Percentiles rank a stretch among this genome's conserved stretches.
These are phyloP conservation scores for Euwallacea similis DNA, from an alignment of 1,140 invertebrate genomes.

Conservation along the genomic window DNA sequence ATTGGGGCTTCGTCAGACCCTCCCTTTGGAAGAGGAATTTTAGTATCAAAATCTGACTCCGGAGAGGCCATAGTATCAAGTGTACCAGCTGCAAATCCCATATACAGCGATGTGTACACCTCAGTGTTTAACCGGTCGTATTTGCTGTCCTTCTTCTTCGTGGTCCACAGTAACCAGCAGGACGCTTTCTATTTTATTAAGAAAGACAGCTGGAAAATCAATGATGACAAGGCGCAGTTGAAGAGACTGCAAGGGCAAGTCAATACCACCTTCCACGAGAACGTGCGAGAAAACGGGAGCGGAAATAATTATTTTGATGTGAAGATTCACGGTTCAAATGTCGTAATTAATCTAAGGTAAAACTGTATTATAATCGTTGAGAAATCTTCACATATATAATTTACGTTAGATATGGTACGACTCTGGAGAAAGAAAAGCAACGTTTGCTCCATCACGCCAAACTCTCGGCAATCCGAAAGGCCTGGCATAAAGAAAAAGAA, in stretches of 20 bases:
- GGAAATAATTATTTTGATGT: slow-evolving; percentile 75
- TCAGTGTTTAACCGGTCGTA: slow-evolving; percentile 91
- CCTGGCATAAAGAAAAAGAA: slow-evolving; percentile 89
- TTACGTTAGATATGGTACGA: slow-evolving; percentile 77
- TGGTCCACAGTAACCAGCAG: slow-evolving; percentile 69
- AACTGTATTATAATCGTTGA: too few relatives aligned
- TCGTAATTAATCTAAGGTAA: slow-evolving; percentile 74
- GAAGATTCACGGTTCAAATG: slow-evolving; percentile 81
- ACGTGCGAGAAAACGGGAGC: slow-evolving; percentile 67
- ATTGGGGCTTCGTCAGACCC: slow-evolving; percentile 78
- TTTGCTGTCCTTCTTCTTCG: slow-evolving; percentile 84
- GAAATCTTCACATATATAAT: neutral
- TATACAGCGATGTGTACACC: slow-evolving; percentile 89
- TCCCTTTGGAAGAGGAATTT: slow-evolving; percentile 84
- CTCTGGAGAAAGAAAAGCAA: slow-evolving; percentile 82
- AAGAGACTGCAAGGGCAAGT: slow-evolving; percentile 87
- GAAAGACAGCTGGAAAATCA: slow-evolving; percentile 82
- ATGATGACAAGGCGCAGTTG: slow-evolving; percentile 84
- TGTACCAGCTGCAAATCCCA: slow-evolving; percentile 82
- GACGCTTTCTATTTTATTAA: slow-evolving; percentile 92
- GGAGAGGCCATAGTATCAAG: slow-evolving; percentile 83
- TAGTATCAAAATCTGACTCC: slow-evolving; percentile 77
- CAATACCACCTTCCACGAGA: slow-evolving; percentile 91
- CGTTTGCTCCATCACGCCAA: slow-evolving; percentile 87
- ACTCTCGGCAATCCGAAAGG: slow-evolving; percentile 79